Evolutionary conservation across 2,113 vertebrate species (phyloP), one percentile per base, ranked within the genome.

Genomic region (Pedetes capensis): DNA sequence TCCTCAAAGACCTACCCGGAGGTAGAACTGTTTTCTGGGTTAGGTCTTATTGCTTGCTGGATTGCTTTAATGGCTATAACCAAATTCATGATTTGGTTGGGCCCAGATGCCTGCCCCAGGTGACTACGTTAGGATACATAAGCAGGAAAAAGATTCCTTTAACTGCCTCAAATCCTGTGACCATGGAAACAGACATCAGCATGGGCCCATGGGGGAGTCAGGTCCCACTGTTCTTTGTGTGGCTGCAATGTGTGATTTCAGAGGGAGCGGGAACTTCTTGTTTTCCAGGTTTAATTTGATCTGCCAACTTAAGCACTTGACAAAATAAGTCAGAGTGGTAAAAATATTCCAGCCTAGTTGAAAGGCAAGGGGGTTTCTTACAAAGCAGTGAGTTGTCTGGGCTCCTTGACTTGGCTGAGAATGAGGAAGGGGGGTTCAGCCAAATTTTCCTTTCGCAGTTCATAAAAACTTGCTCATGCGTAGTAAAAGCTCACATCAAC

Each of bases 391-490:
- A 92, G 37, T 25, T 78, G 17, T 83, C 8, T 32, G 23, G 20
- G 51, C 27, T 89, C 37, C 61, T 74, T 47, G 20, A 53, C 4
- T 22, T 89, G 63, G 37, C 42, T n/a, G 34, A 87, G 79, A 83
- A 89, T 2, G 2, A 76, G 34, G n/a, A 91, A 42, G 61, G 6
- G 0, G 1, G 37, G 3, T 78, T 86, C 3, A 37, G 87, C 57
- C 94, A 92, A 53, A 86, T 64, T 81, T 96, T 55, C 37, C 37
- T 86, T 96, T 92, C 89, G 10, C 75, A 92, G 68, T 78, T 93
- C 55, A 78, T 86, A 68, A 91, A 96, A 94, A 76, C 10, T 66
- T 11, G 32, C 61, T 34, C 39, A 34, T 57, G 59, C 22, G 37
- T 57, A 75, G 23, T 29, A 42, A 91, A 1, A 20, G 17, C 51